Base-by-base conservation (phyloP, 2,888 invertebrate genomes). In the Temnothorax rugatulus region DNA sequence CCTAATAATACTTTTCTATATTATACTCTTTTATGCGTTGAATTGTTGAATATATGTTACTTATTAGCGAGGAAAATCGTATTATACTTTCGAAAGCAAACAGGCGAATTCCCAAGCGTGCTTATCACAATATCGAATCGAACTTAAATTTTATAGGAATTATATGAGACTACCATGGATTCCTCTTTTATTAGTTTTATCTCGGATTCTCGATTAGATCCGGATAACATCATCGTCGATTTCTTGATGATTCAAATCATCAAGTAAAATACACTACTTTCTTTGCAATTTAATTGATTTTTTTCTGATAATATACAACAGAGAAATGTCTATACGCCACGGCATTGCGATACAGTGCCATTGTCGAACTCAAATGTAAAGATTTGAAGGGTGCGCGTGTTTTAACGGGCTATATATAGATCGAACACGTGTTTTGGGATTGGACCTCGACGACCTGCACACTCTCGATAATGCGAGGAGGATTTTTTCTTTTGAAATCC, bases 401-500 rank as follows among this genome's bases (percentile, higher is more conserved):
- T 81, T 71, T 71, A 71, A 13, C 38, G 9, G 52, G 18, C 21
- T 81, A 81, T 81, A 81, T 61, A 81, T 81, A 81, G 59, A 41
- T 44, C 79, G 73, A 73, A 73, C 79, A 81, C 59, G 73, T 81
- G 79, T 81, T 73, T 71, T 50, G 34, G 47, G 59, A 59, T 18
- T 38, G 54, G 15, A 57, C 77, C 69, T 54, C 44, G 57, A 77
- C 77, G 77, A 81, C 71, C 59, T 59, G 79, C 47, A 18, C n/a
- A 47, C n/a, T 79, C 59, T 34, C 71, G 71, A 79, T 79, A 79
- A 71, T 61, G 73, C 59, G 59, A 21, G 4, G 34, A 79, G 59
- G 38, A 81, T 69, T 73, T 79, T 79, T 79, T 64, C 83, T 79
- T 83, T 83, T 79, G 79, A 83, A 79, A 83, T 63, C 52, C 44